Conservation (phyloP, 2,888 invertebrate species). For the Matsumyia berberina region DNA sequence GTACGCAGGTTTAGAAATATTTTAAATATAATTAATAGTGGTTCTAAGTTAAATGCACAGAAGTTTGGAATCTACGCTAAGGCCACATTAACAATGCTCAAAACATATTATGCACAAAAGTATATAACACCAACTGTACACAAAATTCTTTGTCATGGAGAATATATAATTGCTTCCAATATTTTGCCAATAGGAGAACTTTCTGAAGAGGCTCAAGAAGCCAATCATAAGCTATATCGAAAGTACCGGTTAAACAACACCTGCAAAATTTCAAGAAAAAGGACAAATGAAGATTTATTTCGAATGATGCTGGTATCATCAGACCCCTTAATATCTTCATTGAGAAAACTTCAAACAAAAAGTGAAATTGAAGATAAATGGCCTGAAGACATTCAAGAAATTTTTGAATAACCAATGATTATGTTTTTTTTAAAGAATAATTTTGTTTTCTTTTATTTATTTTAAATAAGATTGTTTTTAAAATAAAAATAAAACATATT, state of each 20-base stretch:
- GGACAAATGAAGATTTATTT: constrained; percentile 7
- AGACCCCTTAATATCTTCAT: constrained; percentile 1
- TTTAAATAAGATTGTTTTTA: background rate
- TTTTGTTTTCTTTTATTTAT: constrained; percentile 1
- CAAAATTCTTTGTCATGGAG: too few species aligned
- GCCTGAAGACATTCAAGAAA: background rate
- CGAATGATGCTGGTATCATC: constrained; percentile 6
- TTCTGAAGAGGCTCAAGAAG: constrained; percentile 19
- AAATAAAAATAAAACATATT: background rate
- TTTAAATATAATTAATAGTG: constrained; percentile 8
- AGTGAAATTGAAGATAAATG: constrained; percentile 6
- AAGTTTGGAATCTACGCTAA: background rate
- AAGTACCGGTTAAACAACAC: constrained; percentile 12
- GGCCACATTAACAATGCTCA: too few species aligned
- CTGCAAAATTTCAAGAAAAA: background rate
- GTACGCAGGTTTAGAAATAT: constrained; percentile 2
- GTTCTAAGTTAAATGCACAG: too few species aligned
- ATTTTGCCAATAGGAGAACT: constrained; percentile 11
- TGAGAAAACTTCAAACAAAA: background rate
- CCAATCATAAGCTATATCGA: constrained; percentile 10
- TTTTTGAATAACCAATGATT: constrained; percentile 8
- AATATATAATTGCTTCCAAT: constrained; percentile 6
- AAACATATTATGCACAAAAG: too few species aligned
- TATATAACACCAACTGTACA: too few species aligned
- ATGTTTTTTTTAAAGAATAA: background rate